Evolutionary conservation across 2,888 invertebrate genomes (phyloP).

Genomic region (Tetranychus truncatus): DNA sequence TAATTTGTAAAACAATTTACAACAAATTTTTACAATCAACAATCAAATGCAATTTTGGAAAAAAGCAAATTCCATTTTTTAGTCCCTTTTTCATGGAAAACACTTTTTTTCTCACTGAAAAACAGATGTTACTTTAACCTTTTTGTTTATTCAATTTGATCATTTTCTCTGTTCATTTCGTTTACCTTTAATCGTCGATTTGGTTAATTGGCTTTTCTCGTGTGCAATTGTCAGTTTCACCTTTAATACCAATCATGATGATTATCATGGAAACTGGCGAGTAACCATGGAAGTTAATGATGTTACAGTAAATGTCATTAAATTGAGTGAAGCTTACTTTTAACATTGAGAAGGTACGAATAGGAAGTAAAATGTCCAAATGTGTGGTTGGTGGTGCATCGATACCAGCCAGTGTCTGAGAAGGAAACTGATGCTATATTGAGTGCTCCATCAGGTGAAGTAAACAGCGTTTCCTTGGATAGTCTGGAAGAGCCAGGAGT

Average conservation of each 20-base stretch:
- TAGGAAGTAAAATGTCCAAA: constrained; percentile 66
- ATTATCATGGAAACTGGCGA: neutral
- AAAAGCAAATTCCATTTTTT: neutral
- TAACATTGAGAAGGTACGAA: constrained; percentile 70
- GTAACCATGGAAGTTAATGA: neutral
- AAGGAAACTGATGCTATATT: constrained; percentile 67
- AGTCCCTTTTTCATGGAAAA: neutral
- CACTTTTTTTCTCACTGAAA: neutral
- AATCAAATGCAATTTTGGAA: too few relatives aligned
- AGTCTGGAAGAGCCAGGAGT: constrained; percentile 3
- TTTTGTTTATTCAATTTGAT: neutral
- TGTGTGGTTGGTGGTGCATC: constrained; percentile 56
- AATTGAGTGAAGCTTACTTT: constrained; percentile 31
- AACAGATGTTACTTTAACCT: neutral
- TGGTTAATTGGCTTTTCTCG: neutral
- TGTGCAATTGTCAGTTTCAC: neutral
- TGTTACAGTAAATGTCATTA: neutral
- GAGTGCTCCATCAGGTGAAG: constrained; percentile 43
- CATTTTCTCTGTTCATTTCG: neutral
- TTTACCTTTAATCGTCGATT: neutral
- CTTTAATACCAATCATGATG: neutral
- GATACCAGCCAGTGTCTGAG: constrained; percentile 73
- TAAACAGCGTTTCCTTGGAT: neutral
- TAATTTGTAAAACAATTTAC: too few relatives aligned
- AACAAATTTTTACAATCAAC: too few relatives aligned